Evolutionary conservation across 2,888 invertebrate species (phyloP), one percentile per base, ranked within the genome.

Genomic region (Clepsis dumicolana): DNA sequence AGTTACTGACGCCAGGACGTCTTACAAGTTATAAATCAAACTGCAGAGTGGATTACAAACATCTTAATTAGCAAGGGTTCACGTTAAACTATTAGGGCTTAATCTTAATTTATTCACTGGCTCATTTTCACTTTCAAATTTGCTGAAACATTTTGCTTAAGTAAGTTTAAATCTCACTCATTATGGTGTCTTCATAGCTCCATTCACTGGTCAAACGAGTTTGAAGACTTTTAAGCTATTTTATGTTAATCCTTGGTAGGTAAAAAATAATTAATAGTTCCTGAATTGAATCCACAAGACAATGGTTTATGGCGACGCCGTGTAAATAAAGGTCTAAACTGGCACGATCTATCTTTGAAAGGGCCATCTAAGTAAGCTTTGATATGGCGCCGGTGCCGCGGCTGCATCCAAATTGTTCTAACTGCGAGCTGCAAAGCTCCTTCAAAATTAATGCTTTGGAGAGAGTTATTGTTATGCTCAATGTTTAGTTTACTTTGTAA

Each of bases 301-400:
- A 21, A 48, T 48, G 21, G 48, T 48, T 48, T 21, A 21, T 21
- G 8, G 12, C 5, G 48, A 12, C 10, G 21, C 8, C 21, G 8
- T 4, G 27, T 25, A 41, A 44, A 59, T 59, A 27, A 25, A 59
- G 27, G 44, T 41, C 44, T 60, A 44, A 16, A 25, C 27, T 16
- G 24, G 59, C 25, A 7, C 59, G 25, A 44, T 59, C 25, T 25
- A 59, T 60, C 59, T 60, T 18, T 44, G 44, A 54, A 14, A 35
- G 59, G 41, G 44, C 61, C 32, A 61, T 62, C 50, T 24, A 24
- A 61, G 61, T 50, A 62, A 50, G 61, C 50, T 62, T 62, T 62
- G 61, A 62, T 52, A n/a, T 24, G 61, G 21, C 10, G 8, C 41
- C 41, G n/a, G 16, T 25, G 41, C n/a, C 50, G 50, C 32, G 50